A percentile compares a stretch with the other conserved stretches of the same genome.
Evolutionary conservation across 2,888 invertebrate genomes (phyloP).

Genomic region (Drosophila dives): DNA sequence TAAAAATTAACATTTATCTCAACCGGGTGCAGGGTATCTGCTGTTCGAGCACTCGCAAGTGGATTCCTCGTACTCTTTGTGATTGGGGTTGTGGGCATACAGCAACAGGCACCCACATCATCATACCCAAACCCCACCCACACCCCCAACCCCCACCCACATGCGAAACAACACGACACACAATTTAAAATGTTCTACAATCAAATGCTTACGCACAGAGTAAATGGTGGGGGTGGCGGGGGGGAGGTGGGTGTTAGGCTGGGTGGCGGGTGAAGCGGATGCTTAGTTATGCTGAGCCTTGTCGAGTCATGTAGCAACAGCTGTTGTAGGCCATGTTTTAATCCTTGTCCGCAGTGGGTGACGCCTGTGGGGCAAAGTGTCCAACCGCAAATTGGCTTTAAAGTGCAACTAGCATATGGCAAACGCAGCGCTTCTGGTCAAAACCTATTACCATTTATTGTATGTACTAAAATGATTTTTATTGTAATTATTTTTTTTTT

Average conservation of each 20-base stretch:
- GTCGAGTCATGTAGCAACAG: constrained; percentile 75
- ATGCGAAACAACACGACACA: constrained; percentile 18
- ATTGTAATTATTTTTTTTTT: too few relatives aligned
- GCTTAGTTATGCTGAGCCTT: constrained; percentile 53
- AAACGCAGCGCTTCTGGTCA: constrained; percentile 12
- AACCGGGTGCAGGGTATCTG: background rate
- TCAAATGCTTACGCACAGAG: constrained; percentile 66
- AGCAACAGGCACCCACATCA: constrained; percentile 57
- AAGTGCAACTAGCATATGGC: constrained; percentile 41
- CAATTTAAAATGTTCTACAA: constrained; percentile 54
- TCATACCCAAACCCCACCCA: background rate
- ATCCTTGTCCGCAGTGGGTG: constrained; percentile 50
- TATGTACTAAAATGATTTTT: background rate
- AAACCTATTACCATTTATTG: constrained; percentile 12
- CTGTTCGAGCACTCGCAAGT: background rate
- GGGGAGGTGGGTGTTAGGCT: background rate
- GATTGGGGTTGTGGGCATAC: background rate
- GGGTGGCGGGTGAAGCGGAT: constrained; percentile 11
- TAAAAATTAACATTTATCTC: background rate
- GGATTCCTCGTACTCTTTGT: background rate
- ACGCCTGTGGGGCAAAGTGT: constrained; percentile 13
- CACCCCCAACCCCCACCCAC: background rate
- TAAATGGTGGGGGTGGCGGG: background rate
- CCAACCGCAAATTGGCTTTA: constrained; percentile 40
- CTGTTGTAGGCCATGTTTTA: constrained; percentile 73